A percentile compares a stretch with the other conserved stretches of the same genome.
These are phyloP conservation scores for Euphydryas editha DNA, from an alignment of 2,888 invertebrate genomes.

Conservation along the genomic window DNA sequence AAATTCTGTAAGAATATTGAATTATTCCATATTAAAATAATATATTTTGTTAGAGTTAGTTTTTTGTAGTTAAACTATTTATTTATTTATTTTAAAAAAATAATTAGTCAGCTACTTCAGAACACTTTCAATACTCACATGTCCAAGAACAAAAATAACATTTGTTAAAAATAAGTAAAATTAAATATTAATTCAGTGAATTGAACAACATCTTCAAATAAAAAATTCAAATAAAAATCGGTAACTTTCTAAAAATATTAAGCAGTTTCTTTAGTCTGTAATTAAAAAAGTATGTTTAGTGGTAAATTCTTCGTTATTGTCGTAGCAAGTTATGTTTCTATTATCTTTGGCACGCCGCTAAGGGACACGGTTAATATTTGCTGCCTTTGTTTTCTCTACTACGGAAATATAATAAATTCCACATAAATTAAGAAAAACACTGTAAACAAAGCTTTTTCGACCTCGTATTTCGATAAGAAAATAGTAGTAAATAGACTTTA, in stretches of 20 bases:
- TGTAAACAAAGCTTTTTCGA: slow-evolving; percentile 19
- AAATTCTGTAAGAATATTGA: too few species aligned
- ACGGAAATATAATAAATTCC: slow-evolving; percentile 14
- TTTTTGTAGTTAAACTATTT: too few species aligned
- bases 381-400: slow-evolving; percentile 17
- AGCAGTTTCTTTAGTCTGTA: not conserved
- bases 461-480: not conserved
- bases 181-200: too few species aligned
- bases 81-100: not conserved
- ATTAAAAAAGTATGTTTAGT: not conserved
- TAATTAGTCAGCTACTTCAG: not conserved
- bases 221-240: not conserved
- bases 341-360: slow-evolving; percentile 8
- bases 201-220: too few species aligned
- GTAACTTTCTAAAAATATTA: not conserved
- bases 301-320: slow-evolving; percentile 6
- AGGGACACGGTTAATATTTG: slow-evolving; percentile 20
- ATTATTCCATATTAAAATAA: too few species aligned
- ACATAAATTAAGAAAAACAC: slow-evolving; percentile 20
- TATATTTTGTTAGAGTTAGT: too few species aligned
- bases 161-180: too few species aligned
- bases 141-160: too few species aligned
- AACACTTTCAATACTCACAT: too few species aligned
- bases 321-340: not conserved
- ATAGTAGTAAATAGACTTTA: not conserved